Evolutionary conservation across 2,888 invertebrate species (phyloP).

Genomic region (Eurytoma californica): DNA sequence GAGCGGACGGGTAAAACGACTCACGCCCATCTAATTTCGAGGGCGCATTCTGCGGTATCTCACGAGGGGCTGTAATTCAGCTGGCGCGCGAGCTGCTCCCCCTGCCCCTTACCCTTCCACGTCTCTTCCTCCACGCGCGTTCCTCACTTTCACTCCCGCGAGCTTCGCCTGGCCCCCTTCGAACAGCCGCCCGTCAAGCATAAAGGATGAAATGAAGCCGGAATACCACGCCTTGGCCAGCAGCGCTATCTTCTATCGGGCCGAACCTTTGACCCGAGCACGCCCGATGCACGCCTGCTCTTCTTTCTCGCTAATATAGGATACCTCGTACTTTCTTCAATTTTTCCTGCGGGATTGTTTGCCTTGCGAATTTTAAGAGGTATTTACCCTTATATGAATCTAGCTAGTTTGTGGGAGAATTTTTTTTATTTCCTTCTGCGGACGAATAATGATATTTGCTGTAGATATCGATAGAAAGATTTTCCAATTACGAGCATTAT

Average conservation of each 20-base stretch:
- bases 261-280: constrained; percentile 8
- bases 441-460: too few relatives aligned
- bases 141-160: constrained; percentile 58
- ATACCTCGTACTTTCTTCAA: too few relatives aligned
- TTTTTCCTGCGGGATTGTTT: too few relatives aligned
- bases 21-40: constrained; percentile 73
- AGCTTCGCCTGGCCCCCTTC: constrained; percentile 40
- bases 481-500: too few relatives aligned
- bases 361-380: too few relatives aligned
- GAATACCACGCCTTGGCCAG: constrained; percentile 69
- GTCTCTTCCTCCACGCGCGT: constrained; percentile 20
- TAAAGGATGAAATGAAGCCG: constrained; percentile 73
- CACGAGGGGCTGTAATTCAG: constrained; percentile 73
- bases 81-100: constrained; percentile 60
- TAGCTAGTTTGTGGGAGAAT: too few relatives aligned
- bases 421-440: too few relatives aligned
- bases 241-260: background rate
- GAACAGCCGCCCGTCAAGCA: constrained; percentile 53
- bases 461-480: too few relatives aligned
- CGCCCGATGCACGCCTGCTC: background rate
- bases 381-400: too few relatives aligned
- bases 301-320: background rate
- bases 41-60: constrained; percentile 72
- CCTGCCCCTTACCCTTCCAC: constrained; percentile 29
- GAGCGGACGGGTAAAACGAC: constrained; percentile 66